These are phyloP conservation scores for Struthidea cinerea DNA, from an alignment of 2,113 vertebrate species.

Conservation along the genomic window DNA sequence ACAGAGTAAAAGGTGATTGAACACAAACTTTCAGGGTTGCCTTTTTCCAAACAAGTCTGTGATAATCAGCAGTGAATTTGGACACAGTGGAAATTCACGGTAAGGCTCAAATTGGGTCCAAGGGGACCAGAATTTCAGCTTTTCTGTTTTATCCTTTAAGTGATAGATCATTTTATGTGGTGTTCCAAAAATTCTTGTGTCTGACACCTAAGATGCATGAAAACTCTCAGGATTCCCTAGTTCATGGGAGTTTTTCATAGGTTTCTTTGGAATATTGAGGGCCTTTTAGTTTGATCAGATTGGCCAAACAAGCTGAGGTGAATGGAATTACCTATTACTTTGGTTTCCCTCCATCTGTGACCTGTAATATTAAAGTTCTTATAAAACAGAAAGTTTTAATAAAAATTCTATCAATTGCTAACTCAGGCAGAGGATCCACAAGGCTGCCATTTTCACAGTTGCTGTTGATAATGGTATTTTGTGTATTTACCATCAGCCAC, in stretches of 20 bases:
- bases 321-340: not conserved
- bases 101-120: not conserved
- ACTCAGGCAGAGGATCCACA: not conserved
- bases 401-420: not conserved
- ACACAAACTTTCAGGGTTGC: accelerated
- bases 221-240: not conserved
- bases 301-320: not conserved
- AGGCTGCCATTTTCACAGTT: not conserved
- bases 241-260: not conserved
- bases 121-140: not conserved
- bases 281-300: not conserved
- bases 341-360: not conserved
- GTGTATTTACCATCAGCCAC: not conserved
- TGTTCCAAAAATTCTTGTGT: not conserved
- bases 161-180: accelerated
- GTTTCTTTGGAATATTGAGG: not conserved
- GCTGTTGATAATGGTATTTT: not conserved
- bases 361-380: not conserved
- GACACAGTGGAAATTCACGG: not conserved
- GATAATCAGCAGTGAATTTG: not conserved
- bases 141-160: not conserved
- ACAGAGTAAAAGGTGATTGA: accelerated
- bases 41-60: not conserved
- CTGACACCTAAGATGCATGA: accelerated
- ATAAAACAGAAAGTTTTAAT: not conserved